A percentile compares a stretch with the other conserved stretches of the same genome.
phyloP scores from a whole-genome alignment of 2,797 vertebrate genomes.

The Sorex maritimensis region DNA sequence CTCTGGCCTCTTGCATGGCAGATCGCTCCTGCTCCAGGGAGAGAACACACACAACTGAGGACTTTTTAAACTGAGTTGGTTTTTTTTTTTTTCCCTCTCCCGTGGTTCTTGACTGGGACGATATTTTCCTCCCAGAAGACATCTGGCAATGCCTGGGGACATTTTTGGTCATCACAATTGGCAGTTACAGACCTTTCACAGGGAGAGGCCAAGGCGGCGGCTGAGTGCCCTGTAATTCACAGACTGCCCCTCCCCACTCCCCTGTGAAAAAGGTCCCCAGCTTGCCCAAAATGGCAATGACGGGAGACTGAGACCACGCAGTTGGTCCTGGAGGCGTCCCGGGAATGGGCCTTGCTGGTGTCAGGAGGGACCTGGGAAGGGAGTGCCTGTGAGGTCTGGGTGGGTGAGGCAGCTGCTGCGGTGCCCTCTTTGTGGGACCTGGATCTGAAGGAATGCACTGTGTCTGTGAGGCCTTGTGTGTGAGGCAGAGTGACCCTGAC shows the following conservation, averaged over 20 bases:
- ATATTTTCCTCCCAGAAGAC: neutral
- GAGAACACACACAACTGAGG: neutral
- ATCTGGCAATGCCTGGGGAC: conserved; percentile 1
- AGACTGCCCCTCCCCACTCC: no score
- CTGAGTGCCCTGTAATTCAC: neutral
- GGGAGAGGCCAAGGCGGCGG: neutral
- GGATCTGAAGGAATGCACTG: rapidly evolving
- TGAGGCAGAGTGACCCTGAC: neutral
- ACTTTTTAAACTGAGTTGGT: neutral
- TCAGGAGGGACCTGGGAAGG: neutral
- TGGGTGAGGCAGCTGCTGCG: no score
- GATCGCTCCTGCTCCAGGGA: neutral
- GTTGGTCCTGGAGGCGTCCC: neutral
- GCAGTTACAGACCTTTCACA: neutral
- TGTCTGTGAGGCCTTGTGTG: neutral
- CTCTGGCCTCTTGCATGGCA: neutral
- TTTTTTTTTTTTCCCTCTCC: no score
- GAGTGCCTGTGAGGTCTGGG: neutral
- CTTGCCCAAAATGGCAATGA: neutral
- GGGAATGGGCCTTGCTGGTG: neutral
- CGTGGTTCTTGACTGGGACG: neutral
- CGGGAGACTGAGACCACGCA: neutral
- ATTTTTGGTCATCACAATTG: neutral
- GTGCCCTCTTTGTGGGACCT: no score
- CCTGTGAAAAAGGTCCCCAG: no score